Base-by-base conservation (phyloP, 1,140 invertebrate species). In the Drosophila equinoxialis region DNA sequence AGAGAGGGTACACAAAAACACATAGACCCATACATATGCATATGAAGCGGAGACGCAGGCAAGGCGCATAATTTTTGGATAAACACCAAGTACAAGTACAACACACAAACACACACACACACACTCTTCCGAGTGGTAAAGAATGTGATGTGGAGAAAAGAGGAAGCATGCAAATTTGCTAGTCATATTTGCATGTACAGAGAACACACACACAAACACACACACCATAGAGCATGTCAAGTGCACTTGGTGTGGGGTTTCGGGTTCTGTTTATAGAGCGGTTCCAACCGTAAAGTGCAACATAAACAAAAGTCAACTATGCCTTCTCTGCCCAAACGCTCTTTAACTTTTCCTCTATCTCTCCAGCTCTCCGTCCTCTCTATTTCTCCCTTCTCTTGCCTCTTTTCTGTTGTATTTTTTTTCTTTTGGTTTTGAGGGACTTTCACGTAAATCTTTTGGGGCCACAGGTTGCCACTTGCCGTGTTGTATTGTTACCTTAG, bases 51-150 rank as follows among this genome's bases (percentile, higher is more conserved):
- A 60, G 68, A 60, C 61, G 79, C 69, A 82, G 67, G 76, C 57
- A 68, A 82, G 66, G 76, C 71, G 79, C 77, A 86, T 83, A 86
- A 83, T 87, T 86, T 86, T 87, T 81, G 83, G 79, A 74, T 80
- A 87, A 79, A 83, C 83, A 87, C 65, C 75, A 71, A 79, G 64
- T 64, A 76, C 61, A 51, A 51, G 45, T 51, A 23, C 45, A 51
- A 51, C 7, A 20, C 45, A 23, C 45, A 51, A 17, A 51, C 45
- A 23, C 45, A 23, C 10, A 68, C 48, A 23, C 20, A 65, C 45
- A 69, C 55, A 71, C 30, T 30, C 30, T 30, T 6, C 6, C 68
- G 67, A 67, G 41, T 33, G 45, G 14, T 48, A 37, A 10, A 48
- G 45, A 51, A 20, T 11, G 17, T 10, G 45, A 45, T 10, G 33